These are phyloP conservation scores for Vicugna pacos DNA, from an alignment of 2,113 vertebrate species.

Conservation along the genomic window DNA sequence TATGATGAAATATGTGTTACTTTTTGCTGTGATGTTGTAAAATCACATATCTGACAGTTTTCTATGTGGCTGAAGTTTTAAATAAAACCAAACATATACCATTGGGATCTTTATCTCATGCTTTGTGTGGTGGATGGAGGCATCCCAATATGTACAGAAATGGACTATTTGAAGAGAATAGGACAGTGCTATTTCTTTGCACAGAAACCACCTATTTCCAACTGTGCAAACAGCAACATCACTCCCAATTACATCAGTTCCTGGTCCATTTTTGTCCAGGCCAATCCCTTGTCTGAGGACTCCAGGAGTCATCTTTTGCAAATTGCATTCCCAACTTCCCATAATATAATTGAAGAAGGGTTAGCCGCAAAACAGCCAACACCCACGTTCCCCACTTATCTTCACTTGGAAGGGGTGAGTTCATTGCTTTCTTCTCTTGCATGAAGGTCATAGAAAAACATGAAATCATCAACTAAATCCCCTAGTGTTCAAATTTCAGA, in stretches of 20 bases:
- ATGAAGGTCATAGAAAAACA: conserved; percentile 81
- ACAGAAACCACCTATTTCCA: background rate
- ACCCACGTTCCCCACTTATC: conserved; percentile 65
- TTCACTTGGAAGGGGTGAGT: conserved; percentile 52
- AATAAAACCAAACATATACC: background rate
- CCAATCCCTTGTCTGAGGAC: background rate
- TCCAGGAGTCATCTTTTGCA: background rate
- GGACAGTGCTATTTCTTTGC: background rate
- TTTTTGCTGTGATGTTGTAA: background rate
- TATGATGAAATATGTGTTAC: background rate
- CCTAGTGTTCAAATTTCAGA: conserved; percentile 73
- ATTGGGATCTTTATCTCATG: background rate
- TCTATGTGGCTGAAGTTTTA: conserved; percentile 5
- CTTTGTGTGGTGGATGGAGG: background rate
- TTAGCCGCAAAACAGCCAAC: conserved; percentile 45
- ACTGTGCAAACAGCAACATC: background rate
- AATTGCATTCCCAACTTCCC: background rate
- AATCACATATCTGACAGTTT: conserved; percentile 8
- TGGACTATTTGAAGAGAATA: background rate
- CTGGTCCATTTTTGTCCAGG: background rate
- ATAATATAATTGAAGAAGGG: conserved; percentile 72
- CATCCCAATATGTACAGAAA: background rate
- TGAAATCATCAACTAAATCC: conserved; percentile 52
- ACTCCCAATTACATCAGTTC: background rate
- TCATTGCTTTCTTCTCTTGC: conserved; percentile 74